A percentile compares a stretch with the other conserved stretches of the same genome.
Conservation (phyloP, 2,797 vertebrate species). For the Odontamblyopus lacepedii region DNA sequence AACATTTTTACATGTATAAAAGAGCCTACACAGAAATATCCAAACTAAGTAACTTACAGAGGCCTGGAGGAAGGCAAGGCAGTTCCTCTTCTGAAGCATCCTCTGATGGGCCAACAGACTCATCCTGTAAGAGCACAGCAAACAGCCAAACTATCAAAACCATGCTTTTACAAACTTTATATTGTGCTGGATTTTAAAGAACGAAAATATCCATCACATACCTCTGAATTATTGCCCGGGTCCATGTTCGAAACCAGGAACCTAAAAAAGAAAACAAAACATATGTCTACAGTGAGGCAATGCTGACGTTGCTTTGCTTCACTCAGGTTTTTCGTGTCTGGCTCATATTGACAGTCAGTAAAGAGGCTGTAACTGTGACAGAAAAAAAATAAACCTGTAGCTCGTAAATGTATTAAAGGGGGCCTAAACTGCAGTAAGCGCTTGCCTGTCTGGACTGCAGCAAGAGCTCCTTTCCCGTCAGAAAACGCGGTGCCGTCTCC, state of each 20-base stretch:
- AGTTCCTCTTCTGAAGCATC: slow-evolving; percentile 70
- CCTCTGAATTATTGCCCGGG: slow-evolving; percentile 77
- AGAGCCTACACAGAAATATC: too few species aligned
- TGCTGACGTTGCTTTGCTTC: slow-evolving; percentile 63
- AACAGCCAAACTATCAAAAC: neutral
- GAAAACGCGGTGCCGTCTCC: too few species aligned
- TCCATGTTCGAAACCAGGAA: slow-evolving; percentile 69
- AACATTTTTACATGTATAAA: too few species aligned
- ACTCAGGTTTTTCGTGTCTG: neutral
- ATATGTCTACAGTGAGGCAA: slow-evolving; percentile 22
- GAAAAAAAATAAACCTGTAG: neutral
- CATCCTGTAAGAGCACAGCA: slow-evolving; percentile 63
- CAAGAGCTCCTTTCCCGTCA: slow-evolving; percentile 15
- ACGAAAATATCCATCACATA: slow-evolving; percentile 37
- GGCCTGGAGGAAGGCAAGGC: slow-evolving; percentile 67
- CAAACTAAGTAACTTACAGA: slow-evolving; percentile 63
- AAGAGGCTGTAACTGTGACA: neutral
- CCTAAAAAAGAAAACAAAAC: slow-evolving; percentile 37
- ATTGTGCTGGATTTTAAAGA: too few species aligned
- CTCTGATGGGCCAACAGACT: slow-evolving; percentile 63
- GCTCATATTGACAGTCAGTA: neutral
- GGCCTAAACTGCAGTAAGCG: neutral
- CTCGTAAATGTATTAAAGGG: neutral
- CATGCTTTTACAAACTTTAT: neutral
- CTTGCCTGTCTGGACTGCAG: neutral